Conservation (phyloP, 2,113 vertebrate species). For the Charadrius vociferus region DNA sequence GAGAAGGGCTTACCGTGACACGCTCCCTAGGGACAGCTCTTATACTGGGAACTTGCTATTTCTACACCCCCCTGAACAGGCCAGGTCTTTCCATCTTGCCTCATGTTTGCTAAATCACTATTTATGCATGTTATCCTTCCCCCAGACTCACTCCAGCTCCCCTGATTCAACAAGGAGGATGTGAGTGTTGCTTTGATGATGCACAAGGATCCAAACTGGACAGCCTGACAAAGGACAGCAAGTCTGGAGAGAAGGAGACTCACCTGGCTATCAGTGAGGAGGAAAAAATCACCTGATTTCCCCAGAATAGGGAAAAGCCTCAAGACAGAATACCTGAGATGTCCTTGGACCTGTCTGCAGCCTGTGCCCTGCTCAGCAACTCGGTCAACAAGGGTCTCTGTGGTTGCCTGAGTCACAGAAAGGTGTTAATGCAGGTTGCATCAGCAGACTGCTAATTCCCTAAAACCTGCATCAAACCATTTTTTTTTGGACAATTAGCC, state of each 20-base stretch:
- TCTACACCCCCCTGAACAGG: neutral
- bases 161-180: neutral
- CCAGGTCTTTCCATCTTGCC: neutral
- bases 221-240: neutral
- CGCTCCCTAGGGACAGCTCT: neutral
- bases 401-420: neutral
- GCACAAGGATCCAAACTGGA: neutral
- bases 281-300: neutral
- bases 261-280: neutral
- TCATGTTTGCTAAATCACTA: neutral
- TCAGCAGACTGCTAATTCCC: neutral
- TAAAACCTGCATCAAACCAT: neutral
- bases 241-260: neutral
- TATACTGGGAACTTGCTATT: neutral
- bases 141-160: neutral
- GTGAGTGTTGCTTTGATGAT: neutral
- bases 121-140: neutral
- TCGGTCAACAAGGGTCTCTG: neutral
- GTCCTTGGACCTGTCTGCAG: neutral
- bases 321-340: neutral
- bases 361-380: neutral
- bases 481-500: rapidly evolving
- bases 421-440: rapidly evolving
- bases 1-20: neutral
- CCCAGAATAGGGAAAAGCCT: neutral